Evolutionary conservation across 2,113 vertebrate genomes (phyloP).

Genomic region (Vulpes vulpes): DNA sequence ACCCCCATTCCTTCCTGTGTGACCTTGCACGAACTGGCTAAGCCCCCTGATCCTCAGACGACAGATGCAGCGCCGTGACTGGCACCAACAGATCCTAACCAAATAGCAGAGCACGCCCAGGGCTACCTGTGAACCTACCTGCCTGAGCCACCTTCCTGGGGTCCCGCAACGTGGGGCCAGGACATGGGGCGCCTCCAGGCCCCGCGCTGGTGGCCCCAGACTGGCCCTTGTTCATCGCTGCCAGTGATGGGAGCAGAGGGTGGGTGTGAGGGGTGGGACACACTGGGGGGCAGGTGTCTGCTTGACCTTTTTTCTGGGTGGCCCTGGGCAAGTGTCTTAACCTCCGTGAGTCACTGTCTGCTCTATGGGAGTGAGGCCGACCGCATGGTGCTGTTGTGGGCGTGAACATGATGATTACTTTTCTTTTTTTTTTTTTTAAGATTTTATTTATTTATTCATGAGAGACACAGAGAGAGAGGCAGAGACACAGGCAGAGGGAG

Average conservation of each 20-base stretch:
- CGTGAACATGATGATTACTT: neutral
- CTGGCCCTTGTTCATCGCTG: neutral
- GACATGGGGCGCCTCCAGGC: neutral
- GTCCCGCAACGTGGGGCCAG: too few species aligned
- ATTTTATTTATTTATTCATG: too few species aligned
- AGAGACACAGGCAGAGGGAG: too few species aligned
- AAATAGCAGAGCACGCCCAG: too few species aligned
- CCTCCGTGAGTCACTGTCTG: neutral
- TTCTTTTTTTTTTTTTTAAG: too few species aligned
- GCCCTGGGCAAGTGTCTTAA: neutral
- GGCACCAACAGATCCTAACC: neutral
- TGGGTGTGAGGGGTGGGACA: neutral
- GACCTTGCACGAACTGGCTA: too few species aligned
- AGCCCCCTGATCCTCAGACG: neutral
- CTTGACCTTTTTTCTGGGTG: neutral
- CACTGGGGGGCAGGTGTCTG: rapidly evolving
- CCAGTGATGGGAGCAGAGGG: neutral
- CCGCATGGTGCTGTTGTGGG: neutral
- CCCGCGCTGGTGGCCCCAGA: neutral
- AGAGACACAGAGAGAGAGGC: too few species aligned
- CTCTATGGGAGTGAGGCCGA: neutral
- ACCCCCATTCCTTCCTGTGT: neutral
- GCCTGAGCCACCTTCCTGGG: neutral
- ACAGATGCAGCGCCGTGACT: rapidly evolving
- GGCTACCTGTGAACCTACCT: neutral